Evolutionary conservation across 2,888 invertebrate genomes (phyloP).

Genomic region (Odontothrips loti): DNA sequence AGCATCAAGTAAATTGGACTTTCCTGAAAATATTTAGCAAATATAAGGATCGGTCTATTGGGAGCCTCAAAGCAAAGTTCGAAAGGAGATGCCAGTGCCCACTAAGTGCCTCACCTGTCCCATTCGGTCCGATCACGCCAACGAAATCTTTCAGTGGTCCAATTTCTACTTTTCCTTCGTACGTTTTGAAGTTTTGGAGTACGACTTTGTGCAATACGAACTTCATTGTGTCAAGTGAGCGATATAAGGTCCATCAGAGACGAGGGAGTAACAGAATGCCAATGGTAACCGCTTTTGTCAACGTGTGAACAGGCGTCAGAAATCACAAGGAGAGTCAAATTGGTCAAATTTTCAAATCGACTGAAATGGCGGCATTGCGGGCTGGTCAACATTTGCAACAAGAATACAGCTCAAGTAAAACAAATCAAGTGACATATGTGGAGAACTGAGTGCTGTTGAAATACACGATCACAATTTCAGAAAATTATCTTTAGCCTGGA

Average conservation of each 20-base stretch:
- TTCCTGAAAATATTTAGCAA: constrained; percentile 63
- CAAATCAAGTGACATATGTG: too few relatives aligned
- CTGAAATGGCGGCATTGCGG: not conserved
- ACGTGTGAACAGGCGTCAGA: too few relatives aligned
- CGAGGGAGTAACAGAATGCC: too few relatives aligned
- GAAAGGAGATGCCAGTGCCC: not conserved
- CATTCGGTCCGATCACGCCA: constrained; percentile 99
- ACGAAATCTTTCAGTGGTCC: constrained; percentile 96
- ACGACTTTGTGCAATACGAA: constrained; percentile 59
- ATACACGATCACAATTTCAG: not conserved
- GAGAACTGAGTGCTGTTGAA: not conserved
- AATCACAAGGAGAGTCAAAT: not conserved
- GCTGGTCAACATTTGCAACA: not conserved
- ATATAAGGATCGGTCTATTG: too few relatives aligned
- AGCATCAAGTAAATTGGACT: constrained; percentile 99
- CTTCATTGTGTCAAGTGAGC: constrained; percentile 34
- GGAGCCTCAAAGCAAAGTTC: too few relatives aligned
- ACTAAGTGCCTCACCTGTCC: constrained; percentile 67
- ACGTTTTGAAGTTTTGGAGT: constrained; percentile 99
- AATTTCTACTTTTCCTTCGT: constrained; percentile 86
- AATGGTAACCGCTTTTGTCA: too few relatives aligned
- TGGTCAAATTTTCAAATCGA: not conserved
- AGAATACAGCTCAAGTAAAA: not conserved
- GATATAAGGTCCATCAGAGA: too few relatives aligned
- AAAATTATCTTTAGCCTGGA: not conserved